Base-by-base conservation (phyloP, 2,113 vertebrate species). In the Emberiza fucata region DNA sequence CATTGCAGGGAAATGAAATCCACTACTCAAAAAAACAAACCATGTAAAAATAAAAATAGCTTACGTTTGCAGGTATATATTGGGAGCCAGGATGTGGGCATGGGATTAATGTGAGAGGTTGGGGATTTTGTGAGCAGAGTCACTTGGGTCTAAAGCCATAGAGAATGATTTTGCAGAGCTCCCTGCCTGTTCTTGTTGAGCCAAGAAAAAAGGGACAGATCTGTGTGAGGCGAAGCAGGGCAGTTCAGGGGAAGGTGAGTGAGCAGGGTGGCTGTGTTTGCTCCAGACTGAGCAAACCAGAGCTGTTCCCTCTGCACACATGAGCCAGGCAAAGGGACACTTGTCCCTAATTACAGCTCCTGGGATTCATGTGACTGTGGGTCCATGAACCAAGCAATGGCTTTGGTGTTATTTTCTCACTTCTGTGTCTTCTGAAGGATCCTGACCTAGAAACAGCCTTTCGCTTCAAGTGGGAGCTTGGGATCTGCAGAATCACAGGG, bases 311-410 rank as follows among this genome's bases (percentile, higher is more conserved):
- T 73, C 27, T 69, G 54, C 64, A 29, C 48, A 29, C 14, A 1
- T 3, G 17, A 83, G 47, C 31, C 60, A 42, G 6, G 50, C 54
- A 27, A 40, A 61, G 50, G 59, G 48, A 8, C 9, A 1, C 37
- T 66, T 24, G 45, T n/a, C 22, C 51, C 59, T 57, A 12, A 25
- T 82, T 29, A 11, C 54, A 57, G 35, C 40, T 85, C 35, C 33
- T 11, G 6, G 2, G 25, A 0, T 42, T 18, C 28, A 0, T 31
- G 6, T 8, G 3, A 2, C 61, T 61, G 6, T 40, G 77, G 61
- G 40, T 3, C 40, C 11, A 1, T 11, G 44, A n/a, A 48, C 70
- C 53, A 27, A 68, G 71, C 48, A 33, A 0, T 29, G 61, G 0
- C 35, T 82, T 94, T 76, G 53, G 40, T 39, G 56, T 29, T 47